These are phyloP conservation scores for Drosophila peninsularis DNA, from an alignment of 2,888 invertebrate genomes.

Conservation along the genomic window DNA sequence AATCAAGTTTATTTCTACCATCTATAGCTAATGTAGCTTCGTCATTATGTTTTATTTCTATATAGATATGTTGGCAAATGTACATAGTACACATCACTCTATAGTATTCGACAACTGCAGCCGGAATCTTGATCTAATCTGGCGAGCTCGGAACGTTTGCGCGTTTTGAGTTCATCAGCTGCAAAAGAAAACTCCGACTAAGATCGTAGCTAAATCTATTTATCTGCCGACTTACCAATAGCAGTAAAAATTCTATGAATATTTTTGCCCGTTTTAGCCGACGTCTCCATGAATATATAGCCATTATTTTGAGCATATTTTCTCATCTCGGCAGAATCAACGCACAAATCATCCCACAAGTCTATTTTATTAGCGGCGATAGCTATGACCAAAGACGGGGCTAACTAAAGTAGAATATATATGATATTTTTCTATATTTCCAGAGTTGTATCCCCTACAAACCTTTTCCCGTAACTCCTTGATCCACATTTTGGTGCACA, in stretches of 20 bases:
- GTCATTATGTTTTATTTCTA: too few species aligned
- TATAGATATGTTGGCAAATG: not conserved
- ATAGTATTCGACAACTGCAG: not conserved
- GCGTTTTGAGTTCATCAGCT: slow-evolving; percentile 20
- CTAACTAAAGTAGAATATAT: slow-evolving; percentile 10
- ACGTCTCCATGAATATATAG: slow-evolving; percentile 44
- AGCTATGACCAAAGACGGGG: slow-evolving; percentile 26
- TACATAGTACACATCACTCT: not conserved
- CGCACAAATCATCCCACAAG: slow-evolving; percentile 9
- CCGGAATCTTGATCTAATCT: not conserved
- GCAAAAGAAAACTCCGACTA: not conserved
- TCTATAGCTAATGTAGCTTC: too few species aligned
- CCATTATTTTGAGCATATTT: slow-evolving; percentile 24
- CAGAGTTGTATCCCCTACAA: not conserved
- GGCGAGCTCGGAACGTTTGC: not conserved
- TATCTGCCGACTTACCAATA: slow-evolving; percentile 18
- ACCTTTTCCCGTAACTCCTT: slow-evolving; percentile 94
- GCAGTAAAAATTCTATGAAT: slow-evolving; percentile 13
- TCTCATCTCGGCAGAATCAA: slow-evolving; percentile 17
- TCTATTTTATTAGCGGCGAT: slow-evolving; percentile 40
- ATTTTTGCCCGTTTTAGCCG: slow-evolving; percentile 37
- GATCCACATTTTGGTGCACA: slow-evolving; percentile 99
- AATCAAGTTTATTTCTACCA: too few species aligned
- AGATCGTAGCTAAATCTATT: too few species aligned
- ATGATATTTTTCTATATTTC: not conserved